Conservation (phyloP, 1,140 invertebrate species). For the Onthophagus taurus region DNA sequence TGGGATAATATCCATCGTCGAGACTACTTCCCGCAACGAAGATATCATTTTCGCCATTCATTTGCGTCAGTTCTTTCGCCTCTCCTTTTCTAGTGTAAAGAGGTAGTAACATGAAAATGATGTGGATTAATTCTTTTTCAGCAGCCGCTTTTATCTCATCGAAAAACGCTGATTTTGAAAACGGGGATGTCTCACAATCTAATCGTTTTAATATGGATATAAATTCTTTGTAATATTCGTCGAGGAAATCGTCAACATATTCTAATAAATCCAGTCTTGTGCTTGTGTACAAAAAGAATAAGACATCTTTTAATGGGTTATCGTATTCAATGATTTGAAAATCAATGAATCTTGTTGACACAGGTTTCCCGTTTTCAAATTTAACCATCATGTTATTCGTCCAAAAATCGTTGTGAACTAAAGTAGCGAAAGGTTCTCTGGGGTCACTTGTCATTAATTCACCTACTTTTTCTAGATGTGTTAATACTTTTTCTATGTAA, state of each 20-base stretch:
- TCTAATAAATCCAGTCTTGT: conserved; percentile 33
- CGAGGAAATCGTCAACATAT: conserved; percentile 36
- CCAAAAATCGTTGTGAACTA: conserved; percentile 23
- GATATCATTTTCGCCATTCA: too few species aligned
- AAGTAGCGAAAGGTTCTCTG: conserved; percentile 17
- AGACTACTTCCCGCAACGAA: too few species aligned
- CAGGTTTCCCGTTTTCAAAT: conserved; percentile 34
- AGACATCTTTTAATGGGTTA: conserved; percentile 43
- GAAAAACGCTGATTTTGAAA: too few species aligned
- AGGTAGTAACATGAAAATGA: conserved; percentile 2
- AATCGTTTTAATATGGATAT: too few species aligned
- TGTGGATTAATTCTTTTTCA: too few species aligned
- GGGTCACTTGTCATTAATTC: neutral
- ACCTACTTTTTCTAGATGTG: conserved; percentile 5
- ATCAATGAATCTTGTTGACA: conserved; percentile 47
- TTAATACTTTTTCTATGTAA: conserved; percentile 20
- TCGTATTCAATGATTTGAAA: conserved; percentile 46
- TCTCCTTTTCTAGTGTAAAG: conserved; percentile 3
- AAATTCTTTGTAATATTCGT: conserved; percentile 43
- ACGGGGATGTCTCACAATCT: too few species aligned
- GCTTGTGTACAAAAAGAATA: conserved; percentile 46
- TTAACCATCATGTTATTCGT: conserved; percentile 15
- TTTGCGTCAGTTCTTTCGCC: neutral
- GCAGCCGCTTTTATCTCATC: too few species aligned
- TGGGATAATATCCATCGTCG: too few species aligned